Evolutionary conservation across 2,888 invertebrate species (phyloP), one percentile per base, ranked within the genome.

Genomic region (Xestia sexstrigata): DNA sequence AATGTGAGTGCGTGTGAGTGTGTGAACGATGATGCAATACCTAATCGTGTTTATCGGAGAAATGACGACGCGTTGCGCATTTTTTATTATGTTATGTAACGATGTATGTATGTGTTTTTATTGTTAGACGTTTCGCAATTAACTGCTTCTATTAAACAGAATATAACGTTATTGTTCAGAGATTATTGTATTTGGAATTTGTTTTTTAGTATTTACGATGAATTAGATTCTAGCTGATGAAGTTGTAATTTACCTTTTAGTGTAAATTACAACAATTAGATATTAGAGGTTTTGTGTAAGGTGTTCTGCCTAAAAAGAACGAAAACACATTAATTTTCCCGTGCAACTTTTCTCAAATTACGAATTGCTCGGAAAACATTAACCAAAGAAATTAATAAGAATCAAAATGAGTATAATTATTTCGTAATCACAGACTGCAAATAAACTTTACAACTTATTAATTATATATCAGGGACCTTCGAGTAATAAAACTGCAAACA

Each of bases 1-100:
- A 68, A 60, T 79, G 60, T 76, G 58, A 75, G 63, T 86, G 83
- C 88, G 84, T 82, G 84, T 86, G 78, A n/a, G 83, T 84, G 86
- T 86, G 78, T 84, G 88, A 83, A 89, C 90, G 90, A 87, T 95
- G 95, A 95, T 93, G 96, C 92, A 96, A 96, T 93, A 89, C 88
- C 93, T 95, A 95, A 95, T 94, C 93, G 92, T 90, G 94, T 92
- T 92, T 93, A 95, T 95, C 92, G 94, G 90, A 94, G 95, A 94
- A 94, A 94, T 94, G 93, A 91, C 91, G 91, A 93, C 90, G 95
- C 88, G 92, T 78, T 77, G 86, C 82, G 95, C 93, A 95, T 95
- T 95, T 94, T 95, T 93, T 89, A 90, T 93, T 90, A 69, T 85
- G 78, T 93, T 91, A 93, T 90, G 89, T 90, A 92, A 93, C 80